Base-by-base conservation (phyloP, 1,140 invertebrate genomes). In the Saxidomus purpurata region DNA sequence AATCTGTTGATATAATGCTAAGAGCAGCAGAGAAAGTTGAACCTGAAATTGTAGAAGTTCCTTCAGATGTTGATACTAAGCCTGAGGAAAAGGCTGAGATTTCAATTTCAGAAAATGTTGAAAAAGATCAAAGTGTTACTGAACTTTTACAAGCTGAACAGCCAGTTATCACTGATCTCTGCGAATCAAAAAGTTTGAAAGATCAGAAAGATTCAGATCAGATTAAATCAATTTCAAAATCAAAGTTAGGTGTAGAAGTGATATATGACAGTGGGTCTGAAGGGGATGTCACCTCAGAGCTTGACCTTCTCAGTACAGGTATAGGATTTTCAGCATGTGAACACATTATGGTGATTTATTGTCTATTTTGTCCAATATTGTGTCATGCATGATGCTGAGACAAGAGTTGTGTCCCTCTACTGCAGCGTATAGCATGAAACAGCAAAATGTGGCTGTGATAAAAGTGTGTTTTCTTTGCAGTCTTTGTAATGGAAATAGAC, bases 251-350 rank as follows among this genome's bases (percentile, higher is more conserved):
- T 25, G 40, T 88, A 28, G 28, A 88, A 52, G 43, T 81, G 4
- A 34, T 69, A n/a, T 88, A 67, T 55, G 86, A 81, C 13, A 88
- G 8, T 52, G 22, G 25, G 8, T 88, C 61, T 34, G 86, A 88
- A 36, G 61, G 36, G 61, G 86, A 88, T 4, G 63, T 88, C 3
- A 81, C 86, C 22, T 22, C 38, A 40, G 86, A 88, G 9, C 36
- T 88, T 67, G 74, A 63, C 17, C 36, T 81, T 6, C 38, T 59
- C 17, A 47, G 36, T 19, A 22, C 59, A 88, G 86, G 86, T 88
- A 88, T 49, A 34, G 43, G 43, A 81, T 67, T 63, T 83, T 61
- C 28, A 19, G 82, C 82, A 82, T 82, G 80, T 25, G 22, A 43
- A 28, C 13, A 71, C n/a, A 11, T 49, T 31, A 49, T 25, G 67